These are phyloP conservation scores for Cephalopholis sonnerati DNA, from an alignment of 2,113 vertebrate genomes.

Conservation along the genomic window DNA sequence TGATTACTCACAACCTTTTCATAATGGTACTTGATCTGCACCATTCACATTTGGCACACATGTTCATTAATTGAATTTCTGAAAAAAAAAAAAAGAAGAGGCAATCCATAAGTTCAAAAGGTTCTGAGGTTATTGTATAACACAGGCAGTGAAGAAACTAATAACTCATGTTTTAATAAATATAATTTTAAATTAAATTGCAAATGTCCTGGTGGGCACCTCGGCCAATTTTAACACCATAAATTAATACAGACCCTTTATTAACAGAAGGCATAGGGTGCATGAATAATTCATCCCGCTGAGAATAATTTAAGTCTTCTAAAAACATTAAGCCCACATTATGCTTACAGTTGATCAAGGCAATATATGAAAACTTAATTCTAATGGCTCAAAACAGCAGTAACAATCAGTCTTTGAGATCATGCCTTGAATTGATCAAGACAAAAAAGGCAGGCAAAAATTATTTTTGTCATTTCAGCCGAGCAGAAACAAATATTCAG, in stretches of 20 bases:
- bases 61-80: background rate
- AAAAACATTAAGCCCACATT: slow-evolving; percentile 45
- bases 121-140: background rate
- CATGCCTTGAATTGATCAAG: slow-evolving; percentile 5
- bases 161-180: slow-evolving; percentile 60
- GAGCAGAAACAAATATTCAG: slow-evolving; percentile 11
- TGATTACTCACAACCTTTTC: slow-evolving; percentile 15
- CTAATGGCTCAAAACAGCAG: slow-evolving; percentile 58
- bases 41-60: slow-evolving; percentile 11
- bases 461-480: slow-evolving; percentile 7
- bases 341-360: slow-evolving; percentile 31
- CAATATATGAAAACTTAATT: slow-evolving; percentile 33
- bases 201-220: slow-evolving; percentile 28
- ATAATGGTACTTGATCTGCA: background rate
- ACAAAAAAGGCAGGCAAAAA: slow-evolving; percentile 26
- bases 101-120: slow-evolving; percentile 5
- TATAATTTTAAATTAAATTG: slow-evolving; percentile 49
- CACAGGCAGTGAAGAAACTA: slow-evolving; percentile 29
- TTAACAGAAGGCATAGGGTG: slow-evolving; percentile 41
- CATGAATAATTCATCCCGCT: slow-evolving; percentile 51
- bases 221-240: slow-evolving; percentile 48
- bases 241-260: slow-evolving; percentile 50
- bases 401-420: slow-evolving; percentile 22
- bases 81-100: background rate
- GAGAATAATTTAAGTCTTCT: slow-evolving; percentile 30